Evolutionary conservation across 2,797 vertebrate genomes (phyloP), one percentile per base, ranked within the genome.

Genomic region (Danio aesculapii): DNA sequence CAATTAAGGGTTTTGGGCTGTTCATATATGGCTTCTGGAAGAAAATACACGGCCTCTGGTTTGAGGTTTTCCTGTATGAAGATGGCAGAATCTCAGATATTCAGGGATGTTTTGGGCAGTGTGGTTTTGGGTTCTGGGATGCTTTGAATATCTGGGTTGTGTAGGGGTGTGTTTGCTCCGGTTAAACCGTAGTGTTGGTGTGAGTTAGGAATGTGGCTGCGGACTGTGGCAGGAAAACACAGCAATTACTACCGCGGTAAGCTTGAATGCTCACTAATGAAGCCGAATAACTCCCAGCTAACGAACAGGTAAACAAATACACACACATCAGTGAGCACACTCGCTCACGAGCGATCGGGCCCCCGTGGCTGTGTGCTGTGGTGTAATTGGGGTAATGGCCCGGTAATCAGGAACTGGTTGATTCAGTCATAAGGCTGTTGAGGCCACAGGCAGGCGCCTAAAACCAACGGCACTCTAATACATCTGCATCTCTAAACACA

Each of bases 381-480:
- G 78, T 81, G 79, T 87, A 85, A 85, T 85, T 72, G 79, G 81
- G 49, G 62, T 87, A 85, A 87, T 83, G 75, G 85, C 75, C 77
- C 9, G 52, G 69, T 86, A 84, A 86, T 83, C 59, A 69, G 17
- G 57, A 79, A 62, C 70, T 83, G 82, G 81, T 50, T 61, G 55
- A 64, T 85, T 81, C 76, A 50, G 81, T 75, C 43, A 11, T 8
- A 21, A 67, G 61, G 55, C 77, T 82, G 83, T 83, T 85, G 79
- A 71, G 72, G 81, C 81, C 75, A 69, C 13, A 16, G 71, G 85
- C 75, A 55, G 62, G 62, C 11, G 52, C 71, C 79, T 66, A 41
- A 46, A 79, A 63, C 59, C 41, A 57, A 30, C 6, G 13, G 62
- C 70, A 46, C 59, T 78, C 50, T 68, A 68, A 84, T 80, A 68